Evolutionary conservation across 1,140 invertebrate species (phyloP).

Genomic region (Papilio dardanus): DNA sequence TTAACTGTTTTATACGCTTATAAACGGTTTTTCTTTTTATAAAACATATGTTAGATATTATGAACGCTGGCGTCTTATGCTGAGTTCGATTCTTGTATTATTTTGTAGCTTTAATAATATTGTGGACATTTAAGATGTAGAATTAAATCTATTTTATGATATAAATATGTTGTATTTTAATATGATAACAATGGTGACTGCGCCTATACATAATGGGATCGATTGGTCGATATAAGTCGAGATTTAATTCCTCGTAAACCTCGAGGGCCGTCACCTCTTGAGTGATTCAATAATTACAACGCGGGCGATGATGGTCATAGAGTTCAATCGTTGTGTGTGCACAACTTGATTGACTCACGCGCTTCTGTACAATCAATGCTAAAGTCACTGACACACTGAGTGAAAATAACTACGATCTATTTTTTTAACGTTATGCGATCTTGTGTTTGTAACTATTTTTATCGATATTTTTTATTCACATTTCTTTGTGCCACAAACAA

Average conservation of each 20-base stretch:
- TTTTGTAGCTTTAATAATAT: neutral
- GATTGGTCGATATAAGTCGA: neutral
- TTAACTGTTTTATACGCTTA: neutral
- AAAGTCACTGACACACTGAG: neutral
- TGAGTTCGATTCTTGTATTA: neutral
- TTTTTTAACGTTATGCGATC: too few species aligned
- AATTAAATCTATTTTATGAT: too few species aligned
- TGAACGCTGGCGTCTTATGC: neutral
- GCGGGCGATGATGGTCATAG: neutral
- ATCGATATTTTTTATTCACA: too few species aligned
- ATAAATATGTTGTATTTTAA: too few species aligned
- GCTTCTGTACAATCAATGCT: neutral
- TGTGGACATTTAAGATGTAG: too few species aligned
- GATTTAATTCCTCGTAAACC: neutral
- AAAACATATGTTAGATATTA: neutral
- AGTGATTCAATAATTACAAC: conserved; percentile 15
- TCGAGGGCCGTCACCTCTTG: neutral
- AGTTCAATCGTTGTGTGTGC: neutral
- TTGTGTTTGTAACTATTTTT: too few species aligned
- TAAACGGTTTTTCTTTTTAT: neutral
- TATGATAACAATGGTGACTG: too few species aligned
- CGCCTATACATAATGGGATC: too few species aligned
- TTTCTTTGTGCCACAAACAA: too few species aligned
- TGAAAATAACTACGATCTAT: too few species aligned
- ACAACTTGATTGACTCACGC: conserved; percentile 4